Evolutionary conservation across 2,797 vertebrate species (phyloP).

Genomic region (Crenuchus spilurus): DNA sequence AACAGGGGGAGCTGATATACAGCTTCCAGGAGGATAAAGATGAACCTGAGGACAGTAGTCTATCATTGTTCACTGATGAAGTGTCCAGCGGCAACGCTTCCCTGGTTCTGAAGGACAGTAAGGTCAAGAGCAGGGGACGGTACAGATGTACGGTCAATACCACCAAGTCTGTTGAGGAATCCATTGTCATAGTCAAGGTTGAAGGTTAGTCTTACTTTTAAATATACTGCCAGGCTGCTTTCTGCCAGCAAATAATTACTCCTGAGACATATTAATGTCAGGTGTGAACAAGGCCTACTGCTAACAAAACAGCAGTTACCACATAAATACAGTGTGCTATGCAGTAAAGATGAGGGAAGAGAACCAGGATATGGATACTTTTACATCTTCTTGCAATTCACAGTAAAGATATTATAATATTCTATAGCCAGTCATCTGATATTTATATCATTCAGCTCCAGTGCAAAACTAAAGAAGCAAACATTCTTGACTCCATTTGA

Average conservation of each 20-base stretch:
- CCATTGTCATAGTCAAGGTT: conserved; percentile 47
- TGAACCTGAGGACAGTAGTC: conserved; percentile 50
- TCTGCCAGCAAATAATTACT: not conserved
- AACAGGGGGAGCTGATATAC: conserved; percentile 57
- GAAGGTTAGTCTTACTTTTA: conserved; percentile 63
- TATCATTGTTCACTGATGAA: conserved; percentile 61
- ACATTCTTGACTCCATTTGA: too few species aligned
- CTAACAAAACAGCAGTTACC: too few species aligned
- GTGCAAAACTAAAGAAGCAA: too few species aligned
- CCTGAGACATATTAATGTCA: too few species aligned
- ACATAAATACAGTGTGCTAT: too few species aligned
- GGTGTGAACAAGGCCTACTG: too few species aligned
- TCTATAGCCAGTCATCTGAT: too few species aligned
- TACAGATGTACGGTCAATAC: conserved; percentile 72
- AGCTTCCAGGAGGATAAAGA: conserved; percentile 59
- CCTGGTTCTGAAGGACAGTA: conserved; percentile 65
- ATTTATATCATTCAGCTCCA: too few species aligned
- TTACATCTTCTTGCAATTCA: too few species aligned
- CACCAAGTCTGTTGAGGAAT: not conserved
- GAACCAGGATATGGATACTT: too few species aligned
- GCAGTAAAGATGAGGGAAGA: too few species aligned
- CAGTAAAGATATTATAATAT: too few species aligned
- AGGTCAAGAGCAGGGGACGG: conserved; percentile 59
- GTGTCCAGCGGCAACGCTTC: conserved; percentile 72
- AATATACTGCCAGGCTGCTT: not conserved